Evolutionary conservation across 2,888 invertebrate genomes (phyloP), one percentile per base, ranked within the genome.

Genomic region (Leptopilina syphax): DNA sequence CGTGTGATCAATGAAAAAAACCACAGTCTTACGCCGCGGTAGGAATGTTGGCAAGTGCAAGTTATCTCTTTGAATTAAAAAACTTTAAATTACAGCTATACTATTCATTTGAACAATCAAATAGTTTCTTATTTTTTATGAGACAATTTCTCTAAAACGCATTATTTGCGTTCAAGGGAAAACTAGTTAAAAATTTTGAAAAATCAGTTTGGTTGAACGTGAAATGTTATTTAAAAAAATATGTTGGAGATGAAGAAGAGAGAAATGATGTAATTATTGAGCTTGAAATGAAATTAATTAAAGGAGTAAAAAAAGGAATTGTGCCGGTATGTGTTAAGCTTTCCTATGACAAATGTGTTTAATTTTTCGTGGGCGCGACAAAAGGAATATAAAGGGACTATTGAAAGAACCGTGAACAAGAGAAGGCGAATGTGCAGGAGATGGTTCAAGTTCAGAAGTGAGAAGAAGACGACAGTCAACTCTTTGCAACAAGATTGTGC

Each of bases 401-500:
- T 47, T 80, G 13, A 27, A 67, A 24, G 67, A 79, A 76, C 60
- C 76, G 77, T 77, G 76, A 60, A 78, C 54, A 77, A 24, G 77
- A 47, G 81, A 79, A 78, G 63, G 77, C 47, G 78, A 78, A 54
- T 34, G 78, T 77, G 81, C 82, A 78, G 65, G 70, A 54, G 44
- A 80, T 76, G 76, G 54, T 76, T 41, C 73, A 78, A 67, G 54
- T 76, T 27, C 73, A 78, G 79, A 81, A 79, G 68, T 50, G 80
- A 79, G 83, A 80, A 68, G 79, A 80, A 78, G 83, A 79, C 82
- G 84, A 81, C 81, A 78, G 80, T 76, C 82, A 84, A 83, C 85
- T 85, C 84, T 79, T 67, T 76, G 67, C 65, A 85, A 86, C 85
- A 87, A 90, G 91, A 91, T 91, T 90, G 91, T 90, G 91, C 90